Evolutionary conservation across 2,888 invertebrate species (phyloP).

Genomic region (Branchellion lobata): DNA sequence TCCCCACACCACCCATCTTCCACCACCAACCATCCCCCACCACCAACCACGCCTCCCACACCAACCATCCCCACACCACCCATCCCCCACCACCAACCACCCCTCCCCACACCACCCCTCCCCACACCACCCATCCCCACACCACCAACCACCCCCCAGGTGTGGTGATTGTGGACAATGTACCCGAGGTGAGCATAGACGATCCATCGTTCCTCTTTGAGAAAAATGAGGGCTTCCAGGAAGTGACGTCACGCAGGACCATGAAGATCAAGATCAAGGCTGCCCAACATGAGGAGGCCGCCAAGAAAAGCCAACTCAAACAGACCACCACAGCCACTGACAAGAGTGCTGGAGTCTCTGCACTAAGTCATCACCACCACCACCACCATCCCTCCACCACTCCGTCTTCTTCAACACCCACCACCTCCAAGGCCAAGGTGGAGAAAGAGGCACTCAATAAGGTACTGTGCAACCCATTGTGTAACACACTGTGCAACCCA

Average conservation of each 20-base stretch:
- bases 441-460: constrained; percentile 46
- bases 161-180: constrained; percentile 66
- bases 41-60: too few relatives aligned
- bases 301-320: constrained; percentile 54
- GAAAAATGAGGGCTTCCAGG: constrained; percentile 72
- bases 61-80: too few relatives aligned
- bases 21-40: too few relatives aligned
- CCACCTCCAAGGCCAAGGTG: constrained; percentile 41
- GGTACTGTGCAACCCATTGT: background rate
- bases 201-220: constrained; percentile 63
- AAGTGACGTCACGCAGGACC: constrained; percentile 76
- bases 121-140: too few relatives aligned
- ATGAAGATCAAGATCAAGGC: constrained; percentile 60
- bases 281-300: constrained; percentile 61
- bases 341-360: background rate
- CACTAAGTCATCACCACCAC: constrained; percentile 31
- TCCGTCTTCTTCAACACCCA: background rate
- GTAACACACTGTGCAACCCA: too few relatives aligned
- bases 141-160: constrained; percentile 55
- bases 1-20: too few relatives aligned
- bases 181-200: constrained; percentile 64
- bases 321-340: constrained; percentile 48
- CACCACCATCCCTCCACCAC: constrained; percentile 16
- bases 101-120: too few relatives aligned
- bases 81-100: too few relatives aligned